phyloP scores from a whole-genome alignment of 1,140 invertebrate genomes.

The Wiebesia pumilae region DNA sequence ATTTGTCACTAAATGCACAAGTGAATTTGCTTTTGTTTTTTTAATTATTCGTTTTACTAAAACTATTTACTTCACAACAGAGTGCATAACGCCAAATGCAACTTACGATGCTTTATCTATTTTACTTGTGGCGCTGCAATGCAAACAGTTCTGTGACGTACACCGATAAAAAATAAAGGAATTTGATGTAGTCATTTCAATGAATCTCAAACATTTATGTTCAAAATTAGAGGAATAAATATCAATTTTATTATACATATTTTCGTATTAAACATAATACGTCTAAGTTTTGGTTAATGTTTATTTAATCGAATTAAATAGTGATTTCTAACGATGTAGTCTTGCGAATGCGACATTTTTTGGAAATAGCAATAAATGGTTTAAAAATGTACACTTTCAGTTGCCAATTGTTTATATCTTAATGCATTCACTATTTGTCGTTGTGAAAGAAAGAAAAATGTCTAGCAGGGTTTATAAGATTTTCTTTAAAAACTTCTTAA shows the following conservation, averaged over 20 bases:
- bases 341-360: no score
- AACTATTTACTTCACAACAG: not conserved
- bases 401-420: not conserved
- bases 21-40: no score
- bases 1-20: no score
- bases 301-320: no score
- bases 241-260: no score
- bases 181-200: no score
- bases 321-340: no score
- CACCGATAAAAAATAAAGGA: not conserved
- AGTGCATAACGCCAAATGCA: not conserved
- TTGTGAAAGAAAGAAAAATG: not conserved
- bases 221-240: no score
- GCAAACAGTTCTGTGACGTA: not conserved
- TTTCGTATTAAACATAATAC: not conserved
- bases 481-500: not conserved
- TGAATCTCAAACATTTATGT: no score
- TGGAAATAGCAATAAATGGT: not conserved
- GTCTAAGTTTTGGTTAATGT: not conserved
- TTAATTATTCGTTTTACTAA: conserved; percentile 6
- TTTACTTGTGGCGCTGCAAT: no score
- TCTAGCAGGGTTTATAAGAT: not conserved
- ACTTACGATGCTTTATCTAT: not conserved
- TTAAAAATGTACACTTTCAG: not conserved
- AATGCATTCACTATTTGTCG: not conserved